phyloP scores from a whole-genome alignment of 2,888 invertebrate genomes.

The Arctia plantaginis region DNA sequence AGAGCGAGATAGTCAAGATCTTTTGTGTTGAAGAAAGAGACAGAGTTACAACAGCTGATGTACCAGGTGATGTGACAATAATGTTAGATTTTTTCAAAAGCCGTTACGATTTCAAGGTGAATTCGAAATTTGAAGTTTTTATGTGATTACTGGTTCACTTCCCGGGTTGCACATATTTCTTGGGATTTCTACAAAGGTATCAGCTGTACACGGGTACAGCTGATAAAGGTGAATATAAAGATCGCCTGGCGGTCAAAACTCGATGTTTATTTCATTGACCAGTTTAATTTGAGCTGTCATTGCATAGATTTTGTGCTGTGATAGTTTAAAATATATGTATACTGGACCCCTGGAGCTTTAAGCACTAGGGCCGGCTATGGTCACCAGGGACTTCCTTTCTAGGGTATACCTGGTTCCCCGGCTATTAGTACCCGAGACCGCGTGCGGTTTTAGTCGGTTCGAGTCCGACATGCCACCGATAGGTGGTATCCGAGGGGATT shows the following conservation, averaged over 20 bases:
- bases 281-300: neutral
- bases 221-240: slow-evolving; percentile 6
- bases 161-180: slow-evolving; percentile 9
- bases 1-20: slow-evolving; percentile 29
- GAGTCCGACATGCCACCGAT: too few species aligned
- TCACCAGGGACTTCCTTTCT: too few species aligned
- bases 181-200: slow-evolving; percentile 9
- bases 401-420: too few species aligned
- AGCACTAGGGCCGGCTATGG: too few species aligned
- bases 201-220: slow-evolving; percentile 15
- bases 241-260: neutral
- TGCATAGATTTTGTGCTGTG: too few species aligned
- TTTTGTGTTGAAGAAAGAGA: slow-evolving; percentile 23
- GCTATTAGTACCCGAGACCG: too few species aligned
- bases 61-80: slow-evolving; percentile 27
- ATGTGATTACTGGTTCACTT: slow-evolving; percentile 6
- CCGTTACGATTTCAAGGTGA: slow-evolving; percentile 12
- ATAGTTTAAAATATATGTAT: too few species aligned
- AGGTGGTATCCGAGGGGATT: too few species aligned
- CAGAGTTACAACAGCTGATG: slow-evolving; percentile 40
- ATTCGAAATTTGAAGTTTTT: slow-evolving; percentile 23
- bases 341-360: too few species aligned
- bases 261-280: neutral
- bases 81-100: slow-evolving; percentile 26
- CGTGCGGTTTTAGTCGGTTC: too few species aligned